A percentile compares a stretch with the other conserved stretches of the same genome.
Conservation (phyloP, 2,113 vertebrate genomes). For the Nycticryphes semicollaris region DNA sequence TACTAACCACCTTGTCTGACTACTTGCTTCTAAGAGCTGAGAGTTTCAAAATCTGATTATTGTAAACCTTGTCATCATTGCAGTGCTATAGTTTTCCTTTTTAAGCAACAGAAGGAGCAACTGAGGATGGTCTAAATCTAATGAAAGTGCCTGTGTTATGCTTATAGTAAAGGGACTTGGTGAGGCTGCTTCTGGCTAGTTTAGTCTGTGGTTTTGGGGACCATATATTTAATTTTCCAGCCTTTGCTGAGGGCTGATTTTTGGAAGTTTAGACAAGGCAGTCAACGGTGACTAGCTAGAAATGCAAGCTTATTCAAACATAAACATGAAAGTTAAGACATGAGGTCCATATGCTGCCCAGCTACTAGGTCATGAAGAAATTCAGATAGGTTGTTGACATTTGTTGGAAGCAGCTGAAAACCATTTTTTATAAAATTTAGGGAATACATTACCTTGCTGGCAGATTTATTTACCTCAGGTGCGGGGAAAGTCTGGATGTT, state of each 20-base stretch:
- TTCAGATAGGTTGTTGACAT: background rate
- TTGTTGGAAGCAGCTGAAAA: background rate
- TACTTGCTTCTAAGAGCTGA: background rate
- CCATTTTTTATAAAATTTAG: background rate
- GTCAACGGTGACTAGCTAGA: background rate
- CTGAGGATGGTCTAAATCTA: fast-evolving
- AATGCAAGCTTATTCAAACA: background rate
- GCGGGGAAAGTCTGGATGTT: background rate
- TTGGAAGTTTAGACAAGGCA: background rate
- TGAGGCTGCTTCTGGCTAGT: background rate
- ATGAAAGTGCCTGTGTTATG: background rate
- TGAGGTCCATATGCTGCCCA: background rate
- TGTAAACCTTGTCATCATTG: background rate
- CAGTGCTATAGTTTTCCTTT: background rate
- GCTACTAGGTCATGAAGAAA: background rate
- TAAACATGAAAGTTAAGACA: background rate
- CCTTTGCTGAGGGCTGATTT: background rate
- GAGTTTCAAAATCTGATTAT: background rate
- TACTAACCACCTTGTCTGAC: background rate
- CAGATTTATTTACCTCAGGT: background rate
- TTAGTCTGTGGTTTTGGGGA: background rate
- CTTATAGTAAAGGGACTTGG: background rate
- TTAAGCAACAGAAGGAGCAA: background rate
- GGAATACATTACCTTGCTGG: background rate
- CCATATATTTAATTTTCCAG: background rate